phyloP scores from a whole-genome alignment of 2,888 invertebrate species.

The Folsomia manolachei region DNA sequence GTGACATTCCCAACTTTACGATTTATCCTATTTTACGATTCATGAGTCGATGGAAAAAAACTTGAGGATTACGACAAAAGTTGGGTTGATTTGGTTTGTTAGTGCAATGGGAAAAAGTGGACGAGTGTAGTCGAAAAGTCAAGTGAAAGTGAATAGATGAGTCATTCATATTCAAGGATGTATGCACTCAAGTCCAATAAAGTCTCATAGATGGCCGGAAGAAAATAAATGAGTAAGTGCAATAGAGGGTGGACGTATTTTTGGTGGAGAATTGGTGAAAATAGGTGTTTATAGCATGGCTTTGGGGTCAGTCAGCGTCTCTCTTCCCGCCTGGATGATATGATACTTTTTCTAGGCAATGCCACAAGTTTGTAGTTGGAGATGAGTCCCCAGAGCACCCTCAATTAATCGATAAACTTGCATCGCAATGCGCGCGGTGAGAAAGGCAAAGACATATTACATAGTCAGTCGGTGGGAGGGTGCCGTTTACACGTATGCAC shows the following conservation, averaged over 20 bases:
- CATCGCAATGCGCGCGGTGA: background rate
- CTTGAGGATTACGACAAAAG: no score
- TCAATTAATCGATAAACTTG: background rate
- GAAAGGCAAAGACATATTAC: background rate
- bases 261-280: background rate
- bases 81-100: no score
- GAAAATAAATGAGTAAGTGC: background rate
- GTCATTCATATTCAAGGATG: background rate
- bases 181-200: background rate
- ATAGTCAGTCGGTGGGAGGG: no score
- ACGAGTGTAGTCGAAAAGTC: no score
- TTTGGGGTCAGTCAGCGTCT: background rate
- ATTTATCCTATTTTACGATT: no score
- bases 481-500: background rate
- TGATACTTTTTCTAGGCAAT: no score
- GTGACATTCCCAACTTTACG: no score
- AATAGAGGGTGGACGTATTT: background rate
- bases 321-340: no score
- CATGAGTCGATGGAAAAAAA: no score
- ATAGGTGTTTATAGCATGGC: background rate
- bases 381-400: background rate
- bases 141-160: background rate
- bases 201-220: no score
- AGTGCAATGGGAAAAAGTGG: no score
- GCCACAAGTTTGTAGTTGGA: background rate